Percentiles rank a stretch among this genome's conserved stretches.
phyloP scores from a whole-genome alignment of 2,888 invertebrate species.

The Clivina fossor region DNA sequence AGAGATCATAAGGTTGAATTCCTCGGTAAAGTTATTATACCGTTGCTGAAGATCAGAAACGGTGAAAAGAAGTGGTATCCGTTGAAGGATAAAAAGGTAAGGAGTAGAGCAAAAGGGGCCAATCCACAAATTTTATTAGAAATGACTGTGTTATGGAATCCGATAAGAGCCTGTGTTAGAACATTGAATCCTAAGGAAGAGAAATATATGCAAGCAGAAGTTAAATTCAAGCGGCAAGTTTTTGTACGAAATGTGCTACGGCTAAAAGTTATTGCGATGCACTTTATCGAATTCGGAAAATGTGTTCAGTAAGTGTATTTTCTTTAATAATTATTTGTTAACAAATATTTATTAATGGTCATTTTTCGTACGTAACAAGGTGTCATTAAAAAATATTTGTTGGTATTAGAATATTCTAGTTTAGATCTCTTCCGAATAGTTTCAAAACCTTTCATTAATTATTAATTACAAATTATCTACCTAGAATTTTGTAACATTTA shows the following conservation, averaged over 20 bases:
- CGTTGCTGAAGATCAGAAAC: slow-evolving; percentile 80
- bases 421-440: too few species aligned
- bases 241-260: slow-evolving; percentile 93
- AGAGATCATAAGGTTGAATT: slow-evolving; percentile 98
- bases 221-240: slow-evolving; percentile 92
- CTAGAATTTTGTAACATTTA: too few species aligned
- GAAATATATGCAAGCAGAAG: slow-evolving; percentile 92
- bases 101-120: slow-evolving; percentile 87
- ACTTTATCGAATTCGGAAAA: slow-evolving; percentile 85
- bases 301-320: slow-evolving; percentile 78
- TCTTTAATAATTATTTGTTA: too few species aligned
- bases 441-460: too few species aligned
- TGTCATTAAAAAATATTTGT: too few species aligned
- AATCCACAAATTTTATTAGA: slow-evolving; percentile 89
- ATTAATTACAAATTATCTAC: too few species aligned
- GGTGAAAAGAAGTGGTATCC: slow-evolving; percentile 95
- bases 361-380: too few species aligned
- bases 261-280: slow-evolving; percentile 84
- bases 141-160: slow-evolving; percentile 90
- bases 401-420: too few species aligned
- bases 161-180: slow-evolving; percentile 86
- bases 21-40: slow-evolving; percentile 88
- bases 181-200: slow-evolving; percentile 94
- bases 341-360: too few species aligned
- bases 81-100: slow-evolving; percentile 92